A percentile compares a stretch with the other conserved stretches of the same genome.
phyloP scores from a whole-genome alignment of 2,113 vertebrate genomes.

The Cygnus atratus region DNA sequence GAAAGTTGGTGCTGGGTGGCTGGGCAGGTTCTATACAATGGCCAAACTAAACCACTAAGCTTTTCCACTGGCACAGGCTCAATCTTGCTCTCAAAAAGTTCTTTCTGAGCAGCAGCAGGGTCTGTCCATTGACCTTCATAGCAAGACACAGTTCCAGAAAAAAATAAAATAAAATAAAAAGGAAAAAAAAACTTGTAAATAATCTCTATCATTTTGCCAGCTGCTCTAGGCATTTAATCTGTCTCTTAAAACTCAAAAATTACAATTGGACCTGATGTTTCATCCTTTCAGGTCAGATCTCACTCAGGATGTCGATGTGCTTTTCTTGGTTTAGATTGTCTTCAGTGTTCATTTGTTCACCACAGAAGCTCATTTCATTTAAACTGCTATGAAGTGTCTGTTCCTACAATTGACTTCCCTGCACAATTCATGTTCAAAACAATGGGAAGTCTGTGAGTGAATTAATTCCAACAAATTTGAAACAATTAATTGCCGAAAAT shows the following conservation, averaged over 20 bases:
- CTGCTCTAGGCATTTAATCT: conserved; percentile 59
- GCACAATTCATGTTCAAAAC: background rate
- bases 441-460: background rate
- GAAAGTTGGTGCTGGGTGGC: background rate
- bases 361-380: conserved; percentile 28
- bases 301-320: background rate
- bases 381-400: conserved; percentile 17
- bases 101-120: background rate
- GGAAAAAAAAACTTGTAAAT: conserved; percentile 29
- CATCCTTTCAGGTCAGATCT: conserved; percentile 20
- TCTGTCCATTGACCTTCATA: conserved; percentile 39
- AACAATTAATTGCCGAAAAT: conserved; percentile 4
- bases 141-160: background rate
- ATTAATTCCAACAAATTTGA: background rate
- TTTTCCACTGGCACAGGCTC: background rate
- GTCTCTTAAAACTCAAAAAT: conserved; percentile 69
- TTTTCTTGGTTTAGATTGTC: conserved; percentile 7
- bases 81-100: background rate
- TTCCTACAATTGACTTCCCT: background rate
- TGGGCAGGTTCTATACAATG: background rate
- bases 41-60: background rate
- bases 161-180: background rate
- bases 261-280: conserved; percentile 56
- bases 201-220: conserved; percentile 41
- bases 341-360: conserved; percentile 9